Conservation (phyloP, 2,113 vertebrate species). For the Sorex fumeus region DNA sequence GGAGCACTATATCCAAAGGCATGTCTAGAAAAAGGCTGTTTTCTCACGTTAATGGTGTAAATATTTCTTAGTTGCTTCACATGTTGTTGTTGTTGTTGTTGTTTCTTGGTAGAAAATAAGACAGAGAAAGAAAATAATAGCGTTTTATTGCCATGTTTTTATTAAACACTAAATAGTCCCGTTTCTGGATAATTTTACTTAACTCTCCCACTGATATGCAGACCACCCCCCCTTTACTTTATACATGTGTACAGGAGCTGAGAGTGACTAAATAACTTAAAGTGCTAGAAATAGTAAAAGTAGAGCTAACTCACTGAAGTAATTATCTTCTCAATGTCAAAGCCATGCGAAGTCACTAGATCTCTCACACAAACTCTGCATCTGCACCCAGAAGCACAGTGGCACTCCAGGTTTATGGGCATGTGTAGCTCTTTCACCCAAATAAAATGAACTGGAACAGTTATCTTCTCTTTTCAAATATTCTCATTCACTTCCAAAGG, state of each 20-base stretch:
- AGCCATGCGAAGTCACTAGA: rapidly evolving
- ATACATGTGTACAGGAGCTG: slow-evolving; percentile 39
- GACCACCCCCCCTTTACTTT: slow-evolving; percentile 35
- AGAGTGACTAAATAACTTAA: neutral
- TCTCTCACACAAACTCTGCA: neutral
- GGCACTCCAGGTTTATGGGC: neutral
- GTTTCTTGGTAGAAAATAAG: neutral
- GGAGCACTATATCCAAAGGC: neutral
- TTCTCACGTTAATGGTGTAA: neutral
- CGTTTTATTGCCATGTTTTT: neutral
- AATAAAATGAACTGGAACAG: neutral
- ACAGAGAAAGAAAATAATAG: slow-evolving; percentile 10
- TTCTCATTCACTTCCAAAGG: neutral
- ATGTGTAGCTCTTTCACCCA: neutral
- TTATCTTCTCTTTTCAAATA: neutral
- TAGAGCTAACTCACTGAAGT: neutral
- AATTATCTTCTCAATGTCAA: neutral
- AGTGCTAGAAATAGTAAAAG: neutral
- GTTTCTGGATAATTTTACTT: neutral
- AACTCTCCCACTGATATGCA: neutral
- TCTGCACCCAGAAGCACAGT: neutral
- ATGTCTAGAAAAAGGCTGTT: neutral
- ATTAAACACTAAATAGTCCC: neutral
- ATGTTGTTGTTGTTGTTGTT: neutral
- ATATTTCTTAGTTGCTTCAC: neutral